Evolutionary conservation across 2,888 invertebrate genomes (phyloP), one percentile per base, ranked within the genome.

Genomic region (Lithophane semibrunnea): DNA sequence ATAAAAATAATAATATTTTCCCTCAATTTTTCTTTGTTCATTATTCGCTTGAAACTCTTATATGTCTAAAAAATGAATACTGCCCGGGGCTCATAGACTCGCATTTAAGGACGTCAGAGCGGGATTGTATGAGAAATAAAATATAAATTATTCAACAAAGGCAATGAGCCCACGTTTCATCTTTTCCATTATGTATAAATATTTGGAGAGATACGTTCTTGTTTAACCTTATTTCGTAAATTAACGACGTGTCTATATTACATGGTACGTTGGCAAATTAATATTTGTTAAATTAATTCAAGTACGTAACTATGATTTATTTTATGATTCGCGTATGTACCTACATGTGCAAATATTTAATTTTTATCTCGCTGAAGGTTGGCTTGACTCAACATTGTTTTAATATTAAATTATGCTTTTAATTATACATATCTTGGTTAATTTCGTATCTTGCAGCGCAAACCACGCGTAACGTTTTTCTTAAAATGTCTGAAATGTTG

Each of bases 121-220:
- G 84, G 88, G 90, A 90, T 90, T 90, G 90, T 92, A 92, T 89
- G 91, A 92, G 92, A 92, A 92, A 94, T 93, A 93, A 93, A 93
- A 93, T 90, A 94, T 95, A 94, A 94, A 94, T 94, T 94, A 94
- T 94, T 95, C 95, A 94, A 93, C 94, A 93, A 94, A 94, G 91
- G 92, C 92, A 90, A 90, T 90, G 91, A 92, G 92, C 91, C 91
- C 91, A 92, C 93, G 92, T 94, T 94, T 94, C 93, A 95, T 94
- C 93, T 94, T 93, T 92, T 92, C 91, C 92, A 93, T 93, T 93
- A 92, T 88, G 88, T 92, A 93, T 93, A 92, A 93, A 93, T 93
- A 94, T 93, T 93, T 92, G 90, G 90, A 88, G 88, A 90, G 90
- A 90, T 90, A 88, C 89, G 88, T 84, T 87, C 91, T 89, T 90